phyloP scores from a whole-genome alignment of 1,140 invertebrate genomes.

The Neuroterus valhalla region DNA sequence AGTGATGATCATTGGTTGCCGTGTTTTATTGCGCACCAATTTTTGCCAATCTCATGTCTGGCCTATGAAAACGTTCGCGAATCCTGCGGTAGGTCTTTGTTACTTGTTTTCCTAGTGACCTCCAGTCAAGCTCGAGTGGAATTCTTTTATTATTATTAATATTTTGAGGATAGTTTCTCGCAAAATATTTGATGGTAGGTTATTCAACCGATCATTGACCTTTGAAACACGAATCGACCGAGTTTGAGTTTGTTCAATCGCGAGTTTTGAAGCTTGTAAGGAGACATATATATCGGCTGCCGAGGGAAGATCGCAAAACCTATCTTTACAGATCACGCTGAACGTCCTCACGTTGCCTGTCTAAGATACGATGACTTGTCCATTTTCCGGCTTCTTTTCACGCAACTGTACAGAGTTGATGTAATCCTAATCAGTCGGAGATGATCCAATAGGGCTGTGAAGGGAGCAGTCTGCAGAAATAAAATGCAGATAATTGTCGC shows the following conservation, averaged over 20 bases:
- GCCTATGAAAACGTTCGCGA: neutral
- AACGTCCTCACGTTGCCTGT: neutral
- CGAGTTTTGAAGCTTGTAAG: neutral
- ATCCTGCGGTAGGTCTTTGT: neutral
- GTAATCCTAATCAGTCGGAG: neutral
- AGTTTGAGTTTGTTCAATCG: neutral
- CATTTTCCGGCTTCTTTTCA: neutral
- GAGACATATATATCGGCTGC: neutral
- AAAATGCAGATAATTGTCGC: neutral
- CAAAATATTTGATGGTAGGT: neutral
- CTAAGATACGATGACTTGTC: neutral
- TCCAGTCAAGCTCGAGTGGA: neutral
- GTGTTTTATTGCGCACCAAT: neutral
- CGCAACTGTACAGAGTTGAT: neutral
- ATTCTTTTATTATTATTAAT: neutral
- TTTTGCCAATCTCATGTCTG: neutral
- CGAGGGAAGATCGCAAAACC: neutral
- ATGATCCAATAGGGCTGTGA: neutral
- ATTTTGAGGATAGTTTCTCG: neutral
- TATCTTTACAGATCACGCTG: neutral
- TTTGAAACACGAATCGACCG: neutral
- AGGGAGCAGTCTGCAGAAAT: neutral
- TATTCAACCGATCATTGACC: neutral
- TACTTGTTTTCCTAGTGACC: neutral
- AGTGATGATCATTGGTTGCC: slow-evolving; percentile 20